phyloP scores from a whole-genome alignment of 1,140 invertebrate species.

The Drosophila triauraria region DNA sequence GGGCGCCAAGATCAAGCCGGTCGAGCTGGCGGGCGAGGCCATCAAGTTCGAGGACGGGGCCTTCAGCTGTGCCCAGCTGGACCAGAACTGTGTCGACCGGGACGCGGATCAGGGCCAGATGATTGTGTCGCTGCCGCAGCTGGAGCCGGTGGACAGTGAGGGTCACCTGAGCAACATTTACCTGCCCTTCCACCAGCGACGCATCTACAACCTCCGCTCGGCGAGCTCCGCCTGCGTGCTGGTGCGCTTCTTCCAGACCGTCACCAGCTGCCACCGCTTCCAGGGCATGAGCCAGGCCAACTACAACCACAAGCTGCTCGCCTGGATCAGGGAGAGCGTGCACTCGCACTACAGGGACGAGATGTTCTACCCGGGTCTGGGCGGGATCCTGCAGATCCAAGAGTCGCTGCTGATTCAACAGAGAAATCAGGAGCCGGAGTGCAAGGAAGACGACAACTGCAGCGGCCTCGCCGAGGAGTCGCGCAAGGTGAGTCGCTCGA shows the following conservation, averaged over 20 bases:
- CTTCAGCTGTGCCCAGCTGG: constrained; percentile 57
- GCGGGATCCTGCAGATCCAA: constrained; percentile 69
- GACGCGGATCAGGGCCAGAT: constrained; percentile 55
- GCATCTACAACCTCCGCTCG: constrained; percentile 72
- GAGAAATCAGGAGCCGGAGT: background rate
- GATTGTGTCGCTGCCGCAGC: constrained; percentile 70
- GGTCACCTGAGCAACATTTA: constrained; percentile 71
- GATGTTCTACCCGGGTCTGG: constrained; percentile 80
- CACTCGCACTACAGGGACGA: constrained; percentile 71
- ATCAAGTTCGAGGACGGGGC: constrained; percentile 42
- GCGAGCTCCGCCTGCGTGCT: constrained; percentile 58
- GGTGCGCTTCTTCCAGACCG: constrained; percentile 67
- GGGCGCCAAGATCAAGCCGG: constrained; percentile 30
- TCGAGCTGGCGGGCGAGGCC: constrained; percentile 16
- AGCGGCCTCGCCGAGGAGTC: background rate
- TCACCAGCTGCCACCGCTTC: constrained; percentile 69
- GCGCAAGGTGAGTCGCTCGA: constrained; percentile 39
- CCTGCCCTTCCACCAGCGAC: constrained; percentile 72
- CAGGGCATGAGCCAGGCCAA: constrained; percentile 48
- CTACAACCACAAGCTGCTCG: constrained; percentile 65
- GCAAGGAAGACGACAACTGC: background rate
- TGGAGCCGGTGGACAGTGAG: constrained; percentile 60
- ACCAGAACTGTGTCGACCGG: constrained; percentile 26
- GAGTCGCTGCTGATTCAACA: constrained; percentile 27
- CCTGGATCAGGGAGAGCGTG: constrained; percentile 71